Conservation (phyloP, 2,797 vertebrate genomes). For the Delichon dasypus region DNA sequence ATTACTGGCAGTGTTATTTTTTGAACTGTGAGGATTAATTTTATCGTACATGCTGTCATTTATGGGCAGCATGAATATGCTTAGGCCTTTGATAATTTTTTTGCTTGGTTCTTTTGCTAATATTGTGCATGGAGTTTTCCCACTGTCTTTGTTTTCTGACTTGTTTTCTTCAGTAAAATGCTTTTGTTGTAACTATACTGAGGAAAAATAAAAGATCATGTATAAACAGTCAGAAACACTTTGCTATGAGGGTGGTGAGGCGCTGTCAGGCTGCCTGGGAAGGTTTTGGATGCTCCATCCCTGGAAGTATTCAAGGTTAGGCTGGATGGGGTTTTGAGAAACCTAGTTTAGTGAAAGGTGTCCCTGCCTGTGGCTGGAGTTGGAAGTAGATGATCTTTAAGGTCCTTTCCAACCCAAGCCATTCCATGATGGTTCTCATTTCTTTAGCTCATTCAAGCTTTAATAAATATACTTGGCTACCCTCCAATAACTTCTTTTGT, state of each 20-base stretch:
- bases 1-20: neutral
- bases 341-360: neutral
- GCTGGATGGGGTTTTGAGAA: accelerated
- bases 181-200: neutral
- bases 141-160: neutral
- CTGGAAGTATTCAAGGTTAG: neutral
- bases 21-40: neutral
- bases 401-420: neutral
- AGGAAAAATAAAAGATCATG: neutral
- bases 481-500: neutral
- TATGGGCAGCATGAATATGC: neutral
- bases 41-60: neutral
- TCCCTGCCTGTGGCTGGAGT: neutral
- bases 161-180: neutral
- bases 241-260: neutral
- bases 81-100: neutral
- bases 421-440: neutral
- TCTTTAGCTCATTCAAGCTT: neutral
- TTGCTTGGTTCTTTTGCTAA: neutral
- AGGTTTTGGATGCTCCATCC: neutral
- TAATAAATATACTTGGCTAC: neutral
- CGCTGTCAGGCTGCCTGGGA: neutral
- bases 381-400: neutral
- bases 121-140: neutral
- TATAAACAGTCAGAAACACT: neutral